These are phyloP conservation scores for Prionace glauca DNA, from an alignment of 2,797 vertebrate genomes.

Conservation along the genomic window DNA sequence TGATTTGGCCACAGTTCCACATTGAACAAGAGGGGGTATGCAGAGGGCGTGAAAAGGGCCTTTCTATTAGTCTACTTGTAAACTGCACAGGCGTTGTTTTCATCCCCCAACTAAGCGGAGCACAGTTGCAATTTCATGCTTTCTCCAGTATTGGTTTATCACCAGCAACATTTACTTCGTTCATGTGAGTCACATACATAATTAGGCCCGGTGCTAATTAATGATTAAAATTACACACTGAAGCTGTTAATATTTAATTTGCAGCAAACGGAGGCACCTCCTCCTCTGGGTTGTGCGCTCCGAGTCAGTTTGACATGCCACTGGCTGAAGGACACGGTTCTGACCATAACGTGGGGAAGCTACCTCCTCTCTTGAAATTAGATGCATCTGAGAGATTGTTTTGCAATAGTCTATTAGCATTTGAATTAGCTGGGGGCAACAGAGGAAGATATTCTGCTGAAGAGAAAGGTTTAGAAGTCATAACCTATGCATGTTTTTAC, in stretches of 20 bases:
- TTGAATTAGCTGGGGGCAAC: constrained; percentile 36
- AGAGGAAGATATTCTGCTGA: constrained; percentile 34
- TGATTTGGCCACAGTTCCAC: constrained; percentile 2
- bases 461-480: constrained; percentile 35
- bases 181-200: constrained; percentile 81
- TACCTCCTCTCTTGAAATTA: constrained; percentile 29
- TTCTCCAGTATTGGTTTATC: constrained; percentile 59
- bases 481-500: constrained; percentile 38
- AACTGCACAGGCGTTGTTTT: constrained; percentile 51
- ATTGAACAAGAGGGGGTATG: not conserved
- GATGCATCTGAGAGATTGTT: constrained; percentile 35
- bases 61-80: not conserved
- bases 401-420: constrained; percentile 38
- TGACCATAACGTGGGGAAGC: not conserved
- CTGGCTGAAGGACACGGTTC: not conserved
- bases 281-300: constrained; percentile 25
- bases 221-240: constrained; percentile 95
- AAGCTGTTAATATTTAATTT: constrained; percentile 82
- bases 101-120: constrained; percentile 60
- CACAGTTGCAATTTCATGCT: constrained; percentile 70
- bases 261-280: constrained; percentile 65
- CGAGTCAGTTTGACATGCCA: not conserved
- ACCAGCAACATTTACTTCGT: constrained; percentile 58
- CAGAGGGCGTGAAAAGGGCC: not conserved
- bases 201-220: constrained; percentile 99